Evolutionary conservation across 1,140 invertebrate genomes (phyloP).

Genomic region (Octopus bimaculoides): DNA sequence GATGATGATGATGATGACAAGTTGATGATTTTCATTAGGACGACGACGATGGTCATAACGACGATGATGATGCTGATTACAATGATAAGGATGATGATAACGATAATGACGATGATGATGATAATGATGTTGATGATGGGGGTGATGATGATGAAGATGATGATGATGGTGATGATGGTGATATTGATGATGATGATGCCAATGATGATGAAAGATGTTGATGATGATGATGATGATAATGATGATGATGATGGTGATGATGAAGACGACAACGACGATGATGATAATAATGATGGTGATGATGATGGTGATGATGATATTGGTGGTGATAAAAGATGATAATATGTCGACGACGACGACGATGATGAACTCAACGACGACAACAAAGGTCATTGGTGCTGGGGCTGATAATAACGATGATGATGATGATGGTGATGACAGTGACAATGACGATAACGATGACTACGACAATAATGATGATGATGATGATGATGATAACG

Average conservation of each 20-base stretch:
- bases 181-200: neutral
- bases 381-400: neutral
- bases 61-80: neutral
- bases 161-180: slow-evolving; percentile 8
- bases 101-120: slow-evolving; percentile 7
- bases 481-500: slow-evolving; percentile 8
- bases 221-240: slow-evolving; percentile 7
- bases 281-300: slow-evolving; percentile 8
- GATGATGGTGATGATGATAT: slow-evolving; percentile 4
- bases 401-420: slow-evolving; percentile 3
- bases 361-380: neutral
- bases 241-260: slow-evolving; percentile 7
- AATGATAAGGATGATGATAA: slow-evolving; percentile 4
- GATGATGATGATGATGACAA: too few species aligned
- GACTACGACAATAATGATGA: slow-evolving; percentile 3
- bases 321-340: neutral
- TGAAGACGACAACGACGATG: slow-evolving; percentile 3
- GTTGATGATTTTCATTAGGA: too few species aligned
- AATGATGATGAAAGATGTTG: neutral
- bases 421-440: slow-evolving; percentile 8
- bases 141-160: slow-evolving; percentile 4
- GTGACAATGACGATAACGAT: slow-evolving; percentile 7
- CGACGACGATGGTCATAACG: neutral
- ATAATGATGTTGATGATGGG: neutral
- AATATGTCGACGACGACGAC: neutral